phyloP scores from a whole-genome alignment of 1,140 invertebrate genomes.

The Delia radicum region DNA sequence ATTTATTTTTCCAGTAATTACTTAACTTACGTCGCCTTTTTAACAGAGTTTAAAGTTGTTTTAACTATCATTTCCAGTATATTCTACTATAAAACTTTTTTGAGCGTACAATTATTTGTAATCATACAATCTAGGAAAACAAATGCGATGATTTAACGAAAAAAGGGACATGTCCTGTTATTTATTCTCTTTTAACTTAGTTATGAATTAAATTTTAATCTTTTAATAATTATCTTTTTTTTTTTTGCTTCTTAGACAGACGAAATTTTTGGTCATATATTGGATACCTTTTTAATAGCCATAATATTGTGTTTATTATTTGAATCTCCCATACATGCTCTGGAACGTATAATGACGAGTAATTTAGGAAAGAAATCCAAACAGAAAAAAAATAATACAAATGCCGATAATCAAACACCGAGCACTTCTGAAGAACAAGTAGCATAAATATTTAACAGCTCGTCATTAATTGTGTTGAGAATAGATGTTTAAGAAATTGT shows the following conservation, averaged over 20 bases:
- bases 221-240: no score
- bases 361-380: not conserved
- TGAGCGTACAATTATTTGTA: no score
- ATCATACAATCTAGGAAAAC: no score
- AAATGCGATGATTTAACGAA: no score
- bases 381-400: constrained; percentile 6
- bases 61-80: no score
- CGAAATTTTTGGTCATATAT: constrained; percentile 60
- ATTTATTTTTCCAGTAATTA: no score
- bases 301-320: constrained; percentile 66
- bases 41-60: no score
- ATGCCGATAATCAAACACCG: constrained; percentile 21
- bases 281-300: constrained; percentile 64
- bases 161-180: no score
- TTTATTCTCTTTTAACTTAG: no score
- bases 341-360: constrained; percentile 66
- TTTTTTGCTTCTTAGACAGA: constrained; percentile 57
- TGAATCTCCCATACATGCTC: constrained; percentile 69
- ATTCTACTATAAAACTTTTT: no score
- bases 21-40: no score
- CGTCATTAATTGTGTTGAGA: not conserved
- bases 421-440: constrained; percentile 34
- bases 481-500: not conserved
- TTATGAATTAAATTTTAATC: no score
- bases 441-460: constrained; percentile 5